These are phyloP conservation scores for Megaceryle alcyon DNA, from an alignment of 2,797 vertebrate species.

Conservation along the genomic window DNA sequence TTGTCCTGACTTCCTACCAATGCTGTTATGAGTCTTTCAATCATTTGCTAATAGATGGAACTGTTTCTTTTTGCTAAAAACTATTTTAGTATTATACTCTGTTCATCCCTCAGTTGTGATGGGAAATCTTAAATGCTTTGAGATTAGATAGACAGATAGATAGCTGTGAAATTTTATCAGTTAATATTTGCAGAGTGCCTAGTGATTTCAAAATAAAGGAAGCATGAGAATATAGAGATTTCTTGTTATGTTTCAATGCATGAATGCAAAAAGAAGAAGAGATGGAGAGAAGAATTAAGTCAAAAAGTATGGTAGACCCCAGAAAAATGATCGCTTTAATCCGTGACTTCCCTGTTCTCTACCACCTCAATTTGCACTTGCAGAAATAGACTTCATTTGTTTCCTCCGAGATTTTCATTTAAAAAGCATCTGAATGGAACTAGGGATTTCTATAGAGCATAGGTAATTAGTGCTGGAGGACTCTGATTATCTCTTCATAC, in stretches of 20 bases:
- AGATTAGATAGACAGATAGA: neutral
- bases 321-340: neutral
- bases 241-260: constrained; percentile 13
- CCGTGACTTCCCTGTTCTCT: neutral
- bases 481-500: constrained; percentile 54
- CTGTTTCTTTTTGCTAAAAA: neutral
- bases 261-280: neutral
- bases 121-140: neutral
- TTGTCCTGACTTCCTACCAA: neutral
- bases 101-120: neutral
- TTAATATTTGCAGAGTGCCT: neutral
- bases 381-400: constrained; percentile 29
- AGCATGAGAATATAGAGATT: neutral
- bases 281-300: neutral
- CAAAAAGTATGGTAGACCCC: neutral
- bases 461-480: constrained; percentile 59
- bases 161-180: constrained; percentile 13
- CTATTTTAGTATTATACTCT: neutral
- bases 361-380: neutral
- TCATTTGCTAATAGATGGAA: neutral
- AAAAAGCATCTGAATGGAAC: constrained; percentile 38
- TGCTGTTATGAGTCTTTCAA: neutral
- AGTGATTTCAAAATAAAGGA: constrained; percentile 42
- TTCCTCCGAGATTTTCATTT: constrained; percentile 20
- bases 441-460: constrained; percentile 39